These are phyloP conservation scores for Mesitornis unicolor DNA, from an alignment of 2,113 vertebrate species.

Conservation along the genomic window DNA sequence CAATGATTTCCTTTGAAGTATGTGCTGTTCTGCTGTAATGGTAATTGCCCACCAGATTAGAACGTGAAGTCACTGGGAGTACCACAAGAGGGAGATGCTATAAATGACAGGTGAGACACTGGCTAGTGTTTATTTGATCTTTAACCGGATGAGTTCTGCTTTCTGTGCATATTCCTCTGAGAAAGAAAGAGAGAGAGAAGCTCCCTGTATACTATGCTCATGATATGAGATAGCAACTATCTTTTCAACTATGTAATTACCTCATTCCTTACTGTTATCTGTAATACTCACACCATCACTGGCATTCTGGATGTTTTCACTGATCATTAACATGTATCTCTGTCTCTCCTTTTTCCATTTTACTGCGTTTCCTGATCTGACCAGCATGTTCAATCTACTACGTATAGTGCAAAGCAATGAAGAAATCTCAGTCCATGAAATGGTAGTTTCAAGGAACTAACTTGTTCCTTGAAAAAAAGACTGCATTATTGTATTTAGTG, in stretches of 20 bases:
- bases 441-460: not conserved
- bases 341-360: not conserved
- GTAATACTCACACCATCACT: not conserved
- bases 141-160: conserved; percentile 29
- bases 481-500: not conserved
- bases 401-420: not conserved
- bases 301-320: not conserved
- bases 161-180: not conserved
- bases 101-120: not conserved
- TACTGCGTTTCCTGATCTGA: too few species aligned
- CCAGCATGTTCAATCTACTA: not conserved
- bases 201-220: conserved; percentile 9
- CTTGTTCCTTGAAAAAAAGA: not conserved
- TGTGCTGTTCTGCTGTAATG: not conserved
- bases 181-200: not conserved
- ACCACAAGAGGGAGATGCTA: not conserved
- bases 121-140: conserved; percentile 6
- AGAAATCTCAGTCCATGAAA: not conserved
- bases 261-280: conserved; percentile 22
- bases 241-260: conserved; percentile 43
- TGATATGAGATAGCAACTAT: conserved; percentile 21
- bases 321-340: not conserved
- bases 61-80: conserved; percentile 41
- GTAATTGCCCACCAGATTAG: not conserved
- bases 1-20: not conserved